These are phyloP conservation scores for Strix occidentalis DNA, from an alignment of 2,797 vertebrate species.

Conservation along the genomic window DNA sequence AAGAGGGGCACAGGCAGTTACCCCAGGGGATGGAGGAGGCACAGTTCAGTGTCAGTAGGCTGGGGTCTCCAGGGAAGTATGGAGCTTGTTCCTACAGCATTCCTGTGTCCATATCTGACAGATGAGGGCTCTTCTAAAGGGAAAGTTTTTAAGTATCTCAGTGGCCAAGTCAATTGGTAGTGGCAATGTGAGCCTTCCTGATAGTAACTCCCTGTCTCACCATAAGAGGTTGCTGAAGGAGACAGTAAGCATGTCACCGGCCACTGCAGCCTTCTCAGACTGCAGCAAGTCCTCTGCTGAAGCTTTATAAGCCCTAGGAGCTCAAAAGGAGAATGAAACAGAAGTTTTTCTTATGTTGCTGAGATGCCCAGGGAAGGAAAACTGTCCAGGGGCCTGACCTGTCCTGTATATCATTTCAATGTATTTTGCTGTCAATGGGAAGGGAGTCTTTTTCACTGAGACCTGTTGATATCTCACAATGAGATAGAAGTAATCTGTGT, in stretches of 20 bases:
- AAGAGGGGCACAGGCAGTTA: neutral
- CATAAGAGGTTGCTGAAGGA: neutral
- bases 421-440: neutral
- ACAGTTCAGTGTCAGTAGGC: rapidly evolving
- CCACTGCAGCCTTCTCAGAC: neutral
- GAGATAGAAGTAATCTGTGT: neutral
- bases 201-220: neutral
- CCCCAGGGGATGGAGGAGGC: neutral
- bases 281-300: neutral
- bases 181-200: neutral
- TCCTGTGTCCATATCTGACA: neutral
- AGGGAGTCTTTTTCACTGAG: neutral
- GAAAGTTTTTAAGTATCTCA: neutral
- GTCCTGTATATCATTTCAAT: neutral
- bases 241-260: neutral
- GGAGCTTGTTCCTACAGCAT: neutral
- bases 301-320: neutral
- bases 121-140: neutral
- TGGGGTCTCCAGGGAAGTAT: neutral
- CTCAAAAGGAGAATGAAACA: neutral
- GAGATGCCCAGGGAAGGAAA: neutral
- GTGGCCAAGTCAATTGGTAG: rapidly evolving
- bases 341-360: neutral
- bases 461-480: rapidly evolving
- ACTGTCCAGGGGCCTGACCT: neutral